phyloP scores from a whole-genome alignment of 1,140 invertebrate species.

The Vollenhovia emeryi region DNA sequence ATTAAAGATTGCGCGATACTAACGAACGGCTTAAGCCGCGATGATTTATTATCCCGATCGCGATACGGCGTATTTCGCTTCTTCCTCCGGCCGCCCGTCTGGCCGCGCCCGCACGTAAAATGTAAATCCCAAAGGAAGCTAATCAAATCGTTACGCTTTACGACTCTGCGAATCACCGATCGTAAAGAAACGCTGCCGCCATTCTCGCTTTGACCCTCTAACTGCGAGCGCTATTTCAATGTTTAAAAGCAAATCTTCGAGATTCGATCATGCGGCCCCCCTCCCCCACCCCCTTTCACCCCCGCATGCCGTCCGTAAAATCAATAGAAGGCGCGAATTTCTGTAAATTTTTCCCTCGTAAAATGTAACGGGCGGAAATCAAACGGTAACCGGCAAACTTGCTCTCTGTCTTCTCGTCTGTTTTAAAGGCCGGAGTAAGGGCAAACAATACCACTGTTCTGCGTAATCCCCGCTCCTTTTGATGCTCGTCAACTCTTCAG shows the following conservation, averaged over 20 bases:
- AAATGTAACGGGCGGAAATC: slow-evolving; percentile 27
- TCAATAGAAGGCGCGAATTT: slow-evolving; percentile 42
- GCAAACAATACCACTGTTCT: slow-evolving; percentile 26
- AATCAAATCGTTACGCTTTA: slow-evolving; percentile 58
- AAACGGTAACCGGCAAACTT: slow-evolving; percentile 12
- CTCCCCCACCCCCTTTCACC: not conserved
- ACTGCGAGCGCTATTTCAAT: slow-evolving; percentile 19
- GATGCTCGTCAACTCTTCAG: slow-evolving; percentile 4
- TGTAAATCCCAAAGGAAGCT: slow-evolving; percentile 50
- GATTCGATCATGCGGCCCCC: slow-evolving; percentile 27
- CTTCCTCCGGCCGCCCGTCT: not conserved
- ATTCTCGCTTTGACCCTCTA: slow-evolving; percentile 48
- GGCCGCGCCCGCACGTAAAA: slow-evolving; percentile 29
- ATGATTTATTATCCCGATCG: slow-evolving; percentile 52
- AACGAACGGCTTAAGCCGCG: slow-evolving; percentile 32
- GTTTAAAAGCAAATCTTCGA: slow-evolving; percentile 51
- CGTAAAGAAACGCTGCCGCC: slow-evolving; percentile 46
- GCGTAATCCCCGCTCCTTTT: not conserved
- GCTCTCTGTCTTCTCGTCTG: not conserved
- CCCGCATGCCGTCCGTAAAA: not conserved
- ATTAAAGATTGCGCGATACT: slow-evolving; percentile 45
- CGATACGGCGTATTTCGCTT: not conserved
- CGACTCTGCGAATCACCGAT: slow-evolving; percentile 25
- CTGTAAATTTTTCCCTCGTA: slow-evolving; percentile 12
- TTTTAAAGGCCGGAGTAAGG: slow-evolving; percentile 4